Base-by-base conservation (phyloP, 2,113 vertebrate species). In the Dermatemys mawii region DNA sequence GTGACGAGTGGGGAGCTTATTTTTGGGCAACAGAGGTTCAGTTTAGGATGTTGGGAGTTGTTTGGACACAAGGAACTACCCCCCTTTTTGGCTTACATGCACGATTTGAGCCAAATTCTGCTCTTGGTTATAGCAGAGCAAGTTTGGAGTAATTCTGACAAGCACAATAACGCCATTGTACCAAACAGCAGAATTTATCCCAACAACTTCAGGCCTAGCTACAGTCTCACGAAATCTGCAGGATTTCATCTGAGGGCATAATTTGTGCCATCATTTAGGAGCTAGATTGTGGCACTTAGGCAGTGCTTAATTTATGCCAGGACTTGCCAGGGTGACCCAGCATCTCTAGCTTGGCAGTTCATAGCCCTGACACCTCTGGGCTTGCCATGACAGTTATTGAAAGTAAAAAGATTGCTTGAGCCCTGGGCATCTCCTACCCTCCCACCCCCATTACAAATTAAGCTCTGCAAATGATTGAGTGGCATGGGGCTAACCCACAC, bases 1-100 rank as follows among this genome's bases (percentile, higher is more conserved):
- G 84, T 96, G 90, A 95, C 91, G 82, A 90, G 76, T 63, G 54
- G 78, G 91, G 83, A 94, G 82, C 70, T 94, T 80, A 90, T 87
- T 90, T 55, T 82, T 87, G 76, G 51, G 82, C 91, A 92, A 57
- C 81, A 87, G 29, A 79, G 78, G 81, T 95, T 89, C 83, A 94
- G 86, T 90, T 91, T 88, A 91, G 96, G 91, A 83, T 91, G 21
- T 96, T 91, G 70, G 93, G 88, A 85, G 86, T 90, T 3, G 0
- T 41, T 51, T 91, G 48, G n/a, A 38, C n/a, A n/a, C n/a, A 22
- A 70, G n/a, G 48, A 93, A 84, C 63, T 86, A 78, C 63, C 88
- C 94, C 51, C 82, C 93, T 93, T 93, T 82, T 93, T 82, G 91
- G 88, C 53, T 0, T 84, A 93, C 91, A 46, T 90, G 35, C 82